Evolutionary conservation across 2,797 vertebrate species (phyloP), one percentile per base, ranked within the genome.

Genomic region (Limnodromus scolopaceus): DNA sequence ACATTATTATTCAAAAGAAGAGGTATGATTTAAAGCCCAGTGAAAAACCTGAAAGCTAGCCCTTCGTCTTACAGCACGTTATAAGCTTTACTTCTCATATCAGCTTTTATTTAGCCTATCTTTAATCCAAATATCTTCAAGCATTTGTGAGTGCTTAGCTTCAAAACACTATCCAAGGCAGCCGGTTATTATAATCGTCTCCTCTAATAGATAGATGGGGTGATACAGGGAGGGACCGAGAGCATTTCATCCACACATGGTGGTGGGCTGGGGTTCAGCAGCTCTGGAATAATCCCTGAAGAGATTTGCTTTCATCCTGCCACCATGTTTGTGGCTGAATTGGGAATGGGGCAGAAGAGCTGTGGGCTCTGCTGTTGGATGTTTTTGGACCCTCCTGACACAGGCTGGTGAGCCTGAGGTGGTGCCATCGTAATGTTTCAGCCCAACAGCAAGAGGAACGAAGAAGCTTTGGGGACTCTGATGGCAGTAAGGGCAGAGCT

Each of bases 81-180:
- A 41, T n/a, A 80, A 60, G 65, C 58, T 87, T 71, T 87, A 76
- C 58, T 91, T 84, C 24, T 80, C 58, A 22, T 75, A 75, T 51
- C 76, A 81, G 61, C 61, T 89, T 80, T 85, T 80, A 80, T 76
- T 96, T 77, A 80, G 45, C 15, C 53, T 61, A 14, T 46, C 46
- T 93, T 83, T 92, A 87, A 88, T 71, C 58, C 63, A 88, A 76
- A 24, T 46, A 81, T 63, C 58, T 92, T 78, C 76, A 78, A 84
- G 49, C 54, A 64, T 78, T 94, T 93, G 49, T 24, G 39, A 88
- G 54, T 19, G 49, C 72, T 91, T 89, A 90, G 69, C 61, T 95
- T 76, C 72, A 78, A 68, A 95, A 79, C 36, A 48, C 19, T 5
- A 3, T 16, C 72, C 32, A 63, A 90, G 66, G 82, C 76, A 96